phyloP scores from a whole-genome alignment of 2,797 vertebrate species.

The Harpagifer antarcticus region DNA sequence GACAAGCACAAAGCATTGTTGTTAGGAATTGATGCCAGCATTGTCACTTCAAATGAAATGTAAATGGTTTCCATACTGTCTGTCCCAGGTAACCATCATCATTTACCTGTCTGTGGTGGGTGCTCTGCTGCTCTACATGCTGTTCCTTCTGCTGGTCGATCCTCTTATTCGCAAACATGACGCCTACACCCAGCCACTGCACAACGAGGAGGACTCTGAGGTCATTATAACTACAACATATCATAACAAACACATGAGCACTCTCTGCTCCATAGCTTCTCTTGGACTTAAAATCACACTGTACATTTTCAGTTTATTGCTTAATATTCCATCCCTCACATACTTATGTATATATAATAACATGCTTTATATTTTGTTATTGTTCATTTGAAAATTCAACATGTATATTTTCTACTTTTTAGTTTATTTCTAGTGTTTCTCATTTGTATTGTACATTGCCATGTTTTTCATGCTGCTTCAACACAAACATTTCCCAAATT shows the following conservation, averaged over 20 bases:
- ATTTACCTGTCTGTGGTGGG: constrained; percentile 95
- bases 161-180: constrained; percentile 94
- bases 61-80: not conserved
- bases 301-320: no score
- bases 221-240: constrained; percentile 73
- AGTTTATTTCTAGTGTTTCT: no score
- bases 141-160: constrained; percentile 95
- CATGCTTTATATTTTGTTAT: no score
- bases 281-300: no score
- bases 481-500: no score
- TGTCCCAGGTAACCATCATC: constrained; percentile 91
- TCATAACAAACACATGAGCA: not conserved
- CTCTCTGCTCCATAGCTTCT: no score
- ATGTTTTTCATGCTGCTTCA: no score
- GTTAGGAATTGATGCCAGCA: not conserved
- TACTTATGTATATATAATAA: no score
- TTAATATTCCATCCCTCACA: no score
- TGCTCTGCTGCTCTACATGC: constrained; percentile 94
- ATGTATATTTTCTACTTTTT: no score
- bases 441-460: no score
- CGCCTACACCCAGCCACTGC: constrained; percentile 90
- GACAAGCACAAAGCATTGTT: not conserved
- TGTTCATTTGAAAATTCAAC: no score
- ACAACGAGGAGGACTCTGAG: constrained; percentile 93
- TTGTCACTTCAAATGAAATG: not conserved